Evolutionary conservation across 2,888 invertebrate genomes (phyloP).

Genomic region (Tortrix viridana): DNA sequence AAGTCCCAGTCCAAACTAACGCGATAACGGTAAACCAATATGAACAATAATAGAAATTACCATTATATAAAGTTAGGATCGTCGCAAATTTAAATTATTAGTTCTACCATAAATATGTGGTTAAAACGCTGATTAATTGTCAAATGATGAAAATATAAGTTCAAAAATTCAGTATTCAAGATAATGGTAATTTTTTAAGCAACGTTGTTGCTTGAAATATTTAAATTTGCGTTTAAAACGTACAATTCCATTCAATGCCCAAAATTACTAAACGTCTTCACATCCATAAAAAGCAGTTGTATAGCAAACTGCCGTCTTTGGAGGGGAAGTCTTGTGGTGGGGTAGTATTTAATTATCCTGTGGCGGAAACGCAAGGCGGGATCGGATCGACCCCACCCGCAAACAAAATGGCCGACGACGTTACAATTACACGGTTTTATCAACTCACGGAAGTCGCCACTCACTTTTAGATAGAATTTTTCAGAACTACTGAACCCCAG

Average conservation of each 20-base stretch:
- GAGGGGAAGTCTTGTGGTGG: constrained; percentile 73
- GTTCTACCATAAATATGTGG: too few relatives aligned
- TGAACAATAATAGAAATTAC: too few relatives aligned
- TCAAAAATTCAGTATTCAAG: too few relatives aligned
- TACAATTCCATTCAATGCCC: background rate
- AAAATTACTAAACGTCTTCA: constrained; percentile 4
- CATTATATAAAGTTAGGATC: too few relatives aligned
- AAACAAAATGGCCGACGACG: constrained; percentile 78
- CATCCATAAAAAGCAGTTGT: constrained; percentile 38
- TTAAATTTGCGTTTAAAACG: too few relatives aligned
- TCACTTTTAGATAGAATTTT: constrained; percentile 54
- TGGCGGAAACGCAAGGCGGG: constrained; percentile 81
- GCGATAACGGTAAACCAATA: too few relatives aligned
- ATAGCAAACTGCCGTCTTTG: constrained; percentile 64
- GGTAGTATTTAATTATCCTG: constrained; percentile 81
- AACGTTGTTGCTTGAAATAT: too few relatives aligned
- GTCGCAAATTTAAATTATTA: too few relatives aligned
- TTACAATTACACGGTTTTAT: constrained; percentile 75
- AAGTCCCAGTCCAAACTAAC: too few relatives aligned
- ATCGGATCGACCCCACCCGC: constrained; percentile 80
- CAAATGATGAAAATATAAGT: too few relatives aligned
- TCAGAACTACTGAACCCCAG: constrained; percentile 43
- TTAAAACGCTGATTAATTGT: too few relatives aligned
- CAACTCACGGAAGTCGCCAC: constrained; percentile 61
- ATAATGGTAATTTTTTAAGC: too few relatives aligned